Conservation (phyloP, 2,888 invertebrate species). For the Phanerotoma sp. region DNA sequence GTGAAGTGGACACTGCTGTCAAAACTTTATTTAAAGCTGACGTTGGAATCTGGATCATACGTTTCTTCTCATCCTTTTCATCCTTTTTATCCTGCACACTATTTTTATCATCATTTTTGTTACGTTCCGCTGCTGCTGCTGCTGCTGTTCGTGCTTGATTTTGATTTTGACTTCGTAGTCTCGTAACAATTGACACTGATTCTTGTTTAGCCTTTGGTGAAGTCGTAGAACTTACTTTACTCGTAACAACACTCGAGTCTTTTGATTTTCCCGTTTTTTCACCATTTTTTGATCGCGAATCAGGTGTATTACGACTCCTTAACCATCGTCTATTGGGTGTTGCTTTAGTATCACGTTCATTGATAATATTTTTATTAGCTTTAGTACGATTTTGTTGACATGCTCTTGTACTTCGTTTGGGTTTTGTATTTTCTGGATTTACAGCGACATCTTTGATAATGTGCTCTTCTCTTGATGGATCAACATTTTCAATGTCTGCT, state of each 20-base stretch:
- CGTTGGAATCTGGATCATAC: slow-evolving; percentile 53
- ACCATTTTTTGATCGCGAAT: neutral
- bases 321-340: slow-evolving; percentile 32
- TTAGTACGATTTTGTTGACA: slow-evolving; percentile 14
- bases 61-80: slow-evolving; percentile 33
- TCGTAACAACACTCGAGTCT: slow-evolving; percentile 21
- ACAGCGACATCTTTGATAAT: slow-evolving; percentile 37
- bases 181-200: slow-evolving; percentile 45
- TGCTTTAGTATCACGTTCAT: neutral
- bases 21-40: slow-evolving; percentile 52
- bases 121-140: slow-evolving; percentile 20
- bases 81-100: slow-evolving; percentile 15
- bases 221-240: slow-evolving; percentile 19
- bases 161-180: slow-evolving; percentile 45
- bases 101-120: neutral
- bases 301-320: slow-evolving; percentile 27
- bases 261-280: slow-evolving; percentile 5
- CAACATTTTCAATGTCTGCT: slow-evolving; percentile 22
- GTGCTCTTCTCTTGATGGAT: slow-evolving; percentile 36
- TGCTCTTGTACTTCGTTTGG: slow-evolving; percentile 16
- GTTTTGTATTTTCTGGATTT: slow-evolving; percentile 33
- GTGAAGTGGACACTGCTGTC: slow-evolving; percentile 47
- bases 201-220: slow-evolving; percentile 2
- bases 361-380: slow-evolving; percentile 2
- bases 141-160: slow-evolving; percentile 22